Evolutionary conservation across 2,797 vertebrate species (phyloP).

Genomic region (Cossypha polioptera): DNA sequence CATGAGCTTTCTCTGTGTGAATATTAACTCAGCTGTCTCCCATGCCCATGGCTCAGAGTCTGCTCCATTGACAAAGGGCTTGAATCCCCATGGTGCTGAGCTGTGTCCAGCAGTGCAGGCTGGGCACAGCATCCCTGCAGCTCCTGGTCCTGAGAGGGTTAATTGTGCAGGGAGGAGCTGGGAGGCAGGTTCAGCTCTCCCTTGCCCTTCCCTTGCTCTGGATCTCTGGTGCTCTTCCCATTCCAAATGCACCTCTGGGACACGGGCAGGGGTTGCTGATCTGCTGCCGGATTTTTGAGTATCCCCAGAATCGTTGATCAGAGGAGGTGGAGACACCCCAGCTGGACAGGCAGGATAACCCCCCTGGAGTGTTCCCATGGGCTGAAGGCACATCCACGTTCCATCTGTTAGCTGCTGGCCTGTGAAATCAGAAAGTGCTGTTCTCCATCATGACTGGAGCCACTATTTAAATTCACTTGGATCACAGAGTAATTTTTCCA

Average conservation of each 20-base stretch:
- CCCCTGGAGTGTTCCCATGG: background rate
- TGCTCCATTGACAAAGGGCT: background rate
- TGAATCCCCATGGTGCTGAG: accelerated
- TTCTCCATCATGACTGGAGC: background rate
- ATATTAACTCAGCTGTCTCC: background rate
- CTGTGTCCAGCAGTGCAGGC: background rate
- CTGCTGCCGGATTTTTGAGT: background rate
- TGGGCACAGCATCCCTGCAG: background rate
- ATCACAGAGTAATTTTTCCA: constrained; percentile 56
- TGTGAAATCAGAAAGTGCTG: background rate
- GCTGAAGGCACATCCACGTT: background rate
- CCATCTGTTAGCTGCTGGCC: background rate
- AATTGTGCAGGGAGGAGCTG: background rate
- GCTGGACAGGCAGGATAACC: background rate
- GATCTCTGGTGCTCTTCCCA: background rate
- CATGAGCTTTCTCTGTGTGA: background rate
- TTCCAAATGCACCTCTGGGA: background rate
- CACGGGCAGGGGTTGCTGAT: background rate
- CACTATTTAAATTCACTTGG: constrained; percentile 43
- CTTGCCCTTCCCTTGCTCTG: background rate
- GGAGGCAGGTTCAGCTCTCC: background rate
- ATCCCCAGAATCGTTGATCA: background rate
- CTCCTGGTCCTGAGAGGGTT: background rate
- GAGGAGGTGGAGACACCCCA: background rate
- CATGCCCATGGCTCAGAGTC: background rate